Evolutionary conservation across 2,113 vertebrate genomes (phyloP), one percentile per base, ranked within the genome.

Genomic region (Ammodytes marinus): DNA sequence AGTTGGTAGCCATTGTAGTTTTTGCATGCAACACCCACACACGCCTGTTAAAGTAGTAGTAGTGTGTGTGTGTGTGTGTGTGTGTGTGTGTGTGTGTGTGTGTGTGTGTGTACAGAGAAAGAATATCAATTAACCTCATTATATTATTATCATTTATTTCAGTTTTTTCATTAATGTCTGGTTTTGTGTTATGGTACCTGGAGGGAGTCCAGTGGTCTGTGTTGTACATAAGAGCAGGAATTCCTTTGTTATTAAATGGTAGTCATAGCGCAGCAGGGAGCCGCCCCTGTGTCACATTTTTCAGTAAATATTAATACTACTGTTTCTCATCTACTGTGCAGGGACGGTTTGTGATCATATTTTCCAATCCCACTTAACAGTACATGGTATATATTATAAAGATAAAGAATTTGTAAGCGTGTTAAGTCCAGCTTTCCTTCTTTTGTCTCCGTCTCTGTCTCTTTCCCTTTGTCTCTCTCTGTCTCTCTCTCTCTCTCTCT

Each of bases 251-350:
- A 15, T 50, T 17, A 69, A 57, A 54, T 66, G 59, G 39, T 6
- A 77, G 73, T 69, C 49, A 37, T 47, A 19, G 53, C 47, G 13
- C 9, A 52, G 37, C 9, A 52, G 37, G 42, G 17, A 67, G 10
- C 47, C 6, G 35, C 5, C 27, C 3, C 15, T 60, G 57, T 45
- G 49, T 64, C n/a, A 0, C 13, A n/a, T 60, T 72, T 73, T 59
- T 42, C 63, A 82, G 66, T 63, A 46, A 60, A 81, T 82, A 47
- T 58, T 77, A 65, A 63, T 74, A 15, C 70, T 37, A 35, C 45
- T 73, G 6, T 15, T 43, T 47, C 47, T 80, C 53, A 75, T 71
- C 27, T 53, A 69, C 46, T 57, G 54, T 50, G 43, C 12, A 4
- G 40, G 8, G 45, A 37, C 59, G 63, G 19, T 45, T 69, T 42